Base-by-base conservation (phyloP, 2,888 invertebrate species). In the Mantis religiosa region DNA sequence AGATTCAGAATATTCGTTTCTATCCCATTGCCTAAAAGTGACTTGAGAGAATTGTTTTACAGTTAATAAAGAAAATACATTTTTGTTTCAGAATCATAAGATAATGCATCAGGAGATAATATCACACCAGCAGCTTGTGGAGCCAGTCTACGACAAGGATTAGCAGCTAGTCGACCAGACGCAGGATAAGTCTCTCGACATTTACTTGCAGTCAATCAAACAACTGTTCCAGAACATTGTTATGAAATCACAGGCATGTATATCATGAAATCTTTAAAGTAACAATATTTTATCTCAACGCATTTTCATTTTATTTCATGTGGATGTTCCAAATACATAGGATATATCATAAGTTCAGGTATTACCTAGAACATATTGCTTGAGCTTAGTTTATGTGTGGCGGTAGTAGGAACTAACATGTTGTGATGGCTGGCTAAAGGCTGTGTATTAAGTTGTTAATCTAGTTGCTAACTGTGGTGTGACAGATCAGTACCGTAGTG, bases 51-150 rank as follows among this genome's bases (percentile, higher is more conserved):
- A 28, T 71, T 71, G n/a, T 30, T 14, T 9, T 15, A 85, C 20
- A 20, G 54, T 0, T n/a, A n/a, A 30, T 47, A 86, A 85, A 86
- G 20, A 25, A 85, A 27, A n/a, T 87, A 28, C 2, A 83, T 83
- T 28, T 87, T 83, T 28, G 14, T 90, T 92, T 81, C 94, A 98
- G 93, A 98, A 98, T 92, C 98, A 98, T 92, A 98, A 97, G 93
- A 96, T 98, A 28, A 96, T 98, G 94, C 97, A 98, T 92, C 98
- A 98, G 93, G 99, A 99, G 93, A 98, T 99, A 85, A 96, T 97
- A 94, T 97, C 97, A 0, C 98, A 98, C 93, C 97, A 98, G 92
- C 95, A 96, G 89, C 93, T 98, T 88, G 97, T 99, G 0, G 98
- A 98, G 92, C 96, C 97, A 88, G 97, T 99, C 28, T 98, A 98